Evolutionary conservation across 2,797 vertebrate species (phyloP), one percentile per base, ranked within the genome.

Genomic region (Onychomys torridus): DNA sequence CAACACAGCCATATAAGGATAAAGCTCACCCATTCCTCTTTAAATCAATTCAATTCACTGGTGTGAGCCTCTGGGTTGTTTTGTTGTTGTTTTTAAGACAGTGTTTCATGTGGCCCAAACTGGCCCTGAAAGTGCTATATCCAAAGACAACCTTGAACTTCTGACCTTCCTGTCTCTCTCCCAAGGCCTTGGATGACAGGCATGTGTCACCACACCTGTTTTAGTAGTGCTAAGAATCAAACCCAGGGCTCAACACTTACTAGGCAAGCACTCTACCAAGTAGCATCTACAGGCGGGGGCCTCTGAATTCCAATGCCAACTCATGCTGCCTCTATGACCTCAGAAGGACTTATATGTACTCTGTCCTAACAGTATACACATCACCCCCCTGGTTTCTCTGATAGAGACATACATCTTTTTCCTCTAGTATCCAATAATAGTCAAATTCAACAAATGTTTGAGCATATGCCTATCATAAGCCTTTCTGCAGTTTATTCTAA

Each of bases 371-470:
- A 59, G 29, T 29, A 11, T 71, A 65, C 9, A 37, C n/a, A 32
- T 7, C 75, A 84, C 23, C 32, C 43, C 86, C 63, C 6, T 6
- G 57, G 59, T 76, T 73, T 55, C 63, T 92, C 1, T 89, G 32
- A 93, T 21, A 59, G 5, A 84, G 69, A 43, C 32, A 69, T 34
- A 49, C 6, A 29, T 77, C 71, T 37, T 85, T 81, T 88, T 65
- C 79, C 88, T 91, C 43, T 10, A 63, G 65, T 69, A 91, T 46
- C 57, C 65, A 93, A 76, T 82, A 57, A 63, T 81, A 59, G 67
- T 25, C 89, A 96, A 92, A 92, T 71, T n/a, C 40, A 75, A 90
- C 67, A 89, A 91, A 83, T n/a, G 84, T 43, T 55, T 87, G 85
- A 86, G 21, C 34, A 27, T 67, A 65, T 76, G 57, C 57, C 91